phyloP scores from a whole-genome alignment of 2,113 vertebrate species.

The Ivindomyrus marchei region DNA sequence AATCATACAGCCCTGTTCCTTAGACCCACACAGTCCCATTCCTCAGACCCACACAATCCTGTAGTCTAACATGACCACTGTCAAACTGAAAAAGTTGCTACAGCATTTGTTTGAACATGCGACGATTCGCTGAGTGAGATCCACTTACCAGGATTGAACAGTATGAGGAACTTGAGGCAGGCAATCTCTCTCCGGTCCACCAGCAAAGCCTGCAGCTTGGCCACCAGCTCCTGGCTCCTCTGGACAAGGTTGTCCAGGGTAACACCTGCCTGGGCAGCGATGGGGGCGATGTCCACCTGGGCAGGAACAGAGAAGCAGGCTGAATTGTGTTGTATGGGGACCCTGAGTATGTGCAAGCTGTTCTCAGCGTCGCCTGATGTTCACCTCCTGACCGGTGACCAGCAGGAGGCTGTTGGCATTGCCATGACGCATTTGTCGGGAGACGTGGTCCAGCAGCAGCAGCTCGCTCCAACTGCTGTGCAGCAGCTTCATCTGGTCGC shows the following conservation, averaged over 20 bases:
- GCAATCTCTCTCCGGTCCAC: slow-evolving; percentile 79
- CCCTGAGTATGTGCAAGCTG: background rate
- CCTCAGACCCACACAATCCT: background rate
- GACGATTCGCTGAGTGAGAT: background rate
- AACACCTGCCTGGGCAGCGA: slow-evolving; percentile 63
- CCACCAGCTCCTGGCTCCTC: slow-evolving; percentile 70
- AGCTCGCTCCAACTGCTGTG: slow-evolving; percentile 91
- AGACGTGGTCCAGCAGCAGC: slow-evolving; percentile 79
- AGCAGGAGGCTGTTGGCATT: slow-evolving; percentile 75
- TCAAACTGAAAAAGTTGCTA: background rate
- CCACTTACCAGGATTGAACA: slow-evolving; percentile 80
- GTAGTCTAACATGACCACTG: background rate
- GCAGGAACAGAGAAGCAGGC: background rate
- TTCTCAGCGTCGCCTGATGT: background rate
- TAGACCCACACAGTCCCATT: background rate
- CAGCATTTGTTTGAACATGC: background rate
- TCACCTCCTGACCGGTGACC: slow-evolving; percentile 83
- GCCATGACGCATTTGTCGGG: slow-evolving; percentile 76
- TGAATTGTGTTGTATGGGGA: background rate
- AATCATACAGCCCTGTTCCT: background rate
- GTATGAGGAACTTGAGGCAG: slow-evolving; percentile 86
- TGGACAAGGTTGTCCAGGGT: slow-evolving; percentile 67
- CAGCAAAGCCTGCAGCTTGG: slow-evolving; percentile 69
- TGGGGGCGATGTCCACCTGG: slow-evolving; percentile 69
- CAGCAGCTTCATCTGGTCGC: slow-evolving; percentile 88